phyloP scores from a whole-genome alignment of 2,888 invertebrate species.

The Leptinotarsa haldemani region DNA sequence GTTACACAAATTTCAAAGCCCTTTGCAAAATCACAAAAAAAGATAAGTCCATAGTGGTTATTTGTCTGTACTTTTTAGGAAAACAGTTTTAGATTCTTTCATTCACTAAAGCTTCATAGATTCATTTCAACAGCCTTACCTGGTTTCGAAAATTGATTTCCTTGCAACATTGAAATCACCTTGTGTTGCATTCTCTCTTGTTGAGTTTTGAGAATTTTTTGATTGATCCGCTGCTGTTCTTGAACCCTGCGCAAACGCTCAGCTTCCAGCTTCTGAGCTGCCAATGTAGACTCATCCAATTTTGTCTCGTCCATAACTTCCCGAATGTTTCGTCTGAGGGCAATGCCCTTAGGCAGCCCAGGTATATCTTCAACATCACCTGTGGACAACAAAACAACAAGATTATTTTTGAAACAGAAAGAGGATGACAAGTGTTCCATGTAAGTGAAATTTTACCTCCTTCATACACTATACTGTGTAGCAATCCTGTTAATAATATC shows the following conservation, averaged over 20 bases:
- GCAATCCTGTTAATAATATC: too few species aligned
- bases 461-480: too few species aligned
- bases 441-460: too few species aligned
- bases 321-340: conserved; percentile 86
- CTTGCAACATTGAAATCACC: conserved; percentile 79
- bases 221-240: conserved; percentile 84
- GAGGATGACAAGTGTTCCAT: too few species aligned
- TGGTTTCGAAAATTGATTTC: conserved; percentile 67
- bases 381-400: conserved; percentile 26
- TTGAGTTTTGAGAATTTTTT: conserved; percentile 84
- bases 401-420: conserved; percentile 4
- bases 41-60: too few species aligned
- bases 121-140: conserved; percentile 48
- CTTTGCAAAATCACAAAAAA: too few species aligned
- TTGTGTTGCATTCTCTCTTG: conserved; percentile 78
- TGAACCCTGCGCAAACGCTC: conserved; percentile 87
- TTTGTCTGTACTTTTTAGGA: too few species aligned
- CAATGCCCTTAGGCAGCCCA: conserved; percentile 62
- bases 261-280: conserved; percentile 93
- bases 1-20: too few species aligned
- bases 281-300: conserved; percentile 90
- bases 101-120: neutral
- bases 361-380: conserved; percentile 55
- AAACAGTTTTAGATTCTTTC: neutral
- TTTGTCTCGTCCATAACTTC: conserved; percentile 95